These are phyloP conservation scores for Scelioninae gen. 1 DNA, from an alignment of 2,888 invertebrate species.

Conservation along the genomic window DNA sequence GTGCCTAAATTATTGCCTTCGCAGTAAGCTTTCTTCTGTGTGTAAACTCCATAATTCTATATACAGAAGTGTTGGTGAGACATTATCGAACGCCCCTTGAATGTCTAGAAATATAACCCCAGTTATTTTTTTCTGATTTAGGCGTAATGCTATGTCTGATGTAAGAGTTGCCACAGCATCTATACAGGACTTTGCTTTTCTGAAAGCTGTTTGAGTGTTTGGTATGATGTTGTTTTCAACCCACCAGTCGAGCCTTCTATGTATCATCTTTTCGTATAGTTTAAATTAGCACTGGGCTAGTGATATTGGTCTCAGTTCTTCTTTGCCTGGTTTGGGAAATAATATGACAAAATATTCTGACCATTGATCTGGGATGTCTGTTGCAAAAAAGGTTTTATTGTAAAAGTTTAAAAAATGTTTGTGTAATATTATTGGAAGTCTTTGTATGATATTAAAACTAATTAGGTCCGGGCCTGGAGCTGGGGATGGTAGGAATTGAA, in stretches of 20 bases:
- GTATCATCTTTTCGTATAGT: not conserved
- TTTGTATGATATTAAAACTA: not conserved
- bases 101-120: slow-evolving; percentile 1
- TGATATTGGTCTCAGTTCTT: slow-evolving; percentile 6
- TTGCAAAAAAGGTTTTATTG: not conserved
- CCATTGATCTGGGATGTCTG: slow-evolving; percentile 7
- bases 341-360: not conserved
- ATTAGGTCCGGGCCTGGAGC: slow-evolving; percentile 3
- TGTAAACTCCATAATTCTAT: not conserved
- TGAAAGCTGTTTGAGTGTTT: no score
- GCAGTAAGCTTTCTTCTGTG: not conserved
- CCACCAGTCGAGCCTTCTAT: slow-evolving; percentile 8
- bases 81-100: slow-evolving; percentile 19
- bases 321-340: not conserved
- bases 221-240: slow-evolving; percentile 6
- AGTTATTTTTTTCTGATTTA: not conserved
- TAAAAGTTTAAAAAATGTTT: not conserved
- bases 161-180: no score
- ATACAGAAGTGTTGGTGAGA: slow-evolving; percentile 1
- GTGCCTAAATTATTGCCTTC: slow-evolving; percentile 4
- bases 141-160: not conserved
- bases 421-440: not conserved
- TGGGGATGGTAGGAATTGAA: not conserved
- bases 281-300: not conserved
- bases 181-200: no score